Percentiles rank a stretch among this genome's conserved stretches.
Conservation (phyloP, 2,797 vertebrate species). For the Vipera ursinii region DNA sequence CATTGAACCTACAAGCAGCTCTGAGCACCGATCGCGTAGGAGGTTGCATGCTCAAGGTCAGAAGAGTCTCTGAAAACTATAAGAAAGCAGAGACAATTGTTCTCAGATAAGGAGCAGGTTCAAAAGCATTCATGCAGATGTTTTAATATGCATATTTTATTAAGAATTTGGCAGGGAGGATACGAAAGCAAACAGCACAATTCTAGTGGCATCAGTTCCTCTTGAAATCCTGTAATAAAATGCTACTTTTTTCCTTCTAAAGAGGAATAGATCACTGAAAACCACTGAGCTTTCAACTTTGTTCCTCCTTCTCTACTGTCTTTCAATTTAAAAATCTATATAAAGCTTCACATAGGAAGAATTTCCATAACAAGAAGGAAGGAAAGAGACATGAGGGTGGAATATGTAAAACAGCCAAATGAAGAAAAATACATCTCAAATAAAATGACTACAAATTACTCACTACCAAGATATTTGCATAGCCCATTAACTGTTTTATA, state of each 20-base stretch:
- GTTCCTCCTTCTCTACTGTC: background rate
- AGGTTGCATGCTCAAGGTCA: background rate
- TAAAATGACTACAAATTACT: conserved; percentile 7
- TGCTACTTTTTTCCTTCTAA: background rate
- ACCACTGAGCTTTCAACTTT: background rate
- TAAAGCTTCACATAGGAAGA: background rate
- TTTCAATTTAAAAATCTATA: background rate
- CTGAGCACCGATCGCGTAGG: background rate
- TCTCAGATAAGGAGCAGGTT: background rate
- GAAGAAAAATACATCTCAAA: background rate
- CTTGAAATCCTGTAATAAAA: background rate
- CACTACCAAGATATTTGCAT: background rate
- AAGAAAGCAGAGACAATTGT: background rate
- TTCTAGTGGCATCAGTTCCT: background rate
- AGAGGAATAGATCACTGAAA: background rate
- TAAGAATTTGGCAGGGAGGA: background rate
- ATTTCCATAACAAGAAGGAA: background rate
- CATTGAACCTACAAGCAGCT: background rate
- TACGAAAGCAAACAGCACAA: background rate
- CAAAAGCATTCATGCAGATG: background rate
- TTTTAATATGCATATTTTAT: background rate
- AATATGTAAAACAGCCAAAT: background rate
- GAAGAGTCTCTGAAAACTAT: background rate
- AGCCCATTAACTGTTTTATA: conserved; percentile 23
- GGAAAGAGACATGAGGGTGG: background rate